Evolutionary conservation across 2,113 vertebrate species (phyloP), one percentile per base, ranked within the genome.

Genomic region (Takifugu flavidus): DNA sequence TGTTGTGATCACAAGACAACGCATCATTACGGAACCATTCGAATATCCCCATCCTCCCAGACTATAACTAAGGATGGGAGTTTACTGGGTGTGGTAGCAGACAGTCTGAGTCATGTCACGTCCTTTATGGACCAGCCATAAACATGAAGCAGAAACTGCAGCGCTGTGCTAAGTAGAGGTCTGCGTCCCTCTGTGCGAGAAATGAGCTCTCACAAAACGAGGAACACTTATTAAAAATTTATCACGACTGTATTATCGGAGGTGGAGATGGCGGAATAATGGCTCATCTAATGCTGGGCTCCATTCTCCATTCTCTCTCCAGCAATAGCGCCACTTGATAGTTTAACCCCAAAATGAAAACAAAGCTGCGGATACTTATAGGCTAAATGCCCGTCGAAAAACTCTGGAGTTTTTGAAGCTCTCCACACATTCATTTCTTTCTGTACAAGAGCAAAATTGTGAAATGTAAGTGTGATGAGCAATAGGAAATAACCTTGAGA

Each of bases 51-150:
- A 20, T 20, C 20, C 20, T 20, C 20, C 20, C 20, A 20, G 20
- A 20, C 20, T 20, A 20, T 20, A 20, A 20, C 20, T 83, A 83
- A 67, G 59, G 62, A 72, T 53, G 25, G 62, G 58, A 63, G 68
- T 75, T 75, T 79, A 70, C 52, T 70, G 78, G 74, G 65, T 64
- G 70, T 78, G 72, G 72, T 49, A 34, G 62, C 67, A 67, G 71
- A 74, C 56, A 57, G 25, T 6, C 25, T 54, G 55, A 67, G 54
- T 75, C 53, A 57, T 67, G 64, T 66, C 64, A 64, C 65, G 66
- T 65, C 55, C 74, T 69, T 70, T 55, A 68, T 61, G 43, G 53
- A 56, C 45, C 51, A 31, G 49, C 26, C 47, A 49, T 39, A 59
- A 69, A 26, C 20, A 51, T 13, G 49, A 31, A 47, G 27, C 45